A percentile compares a stretch with the other conserved stretches of the same genome.
phyloP scores from a whole-genome alignment of 2,113 vertebrate species.

The Misgurnus anguillicaudatus region DNA sequence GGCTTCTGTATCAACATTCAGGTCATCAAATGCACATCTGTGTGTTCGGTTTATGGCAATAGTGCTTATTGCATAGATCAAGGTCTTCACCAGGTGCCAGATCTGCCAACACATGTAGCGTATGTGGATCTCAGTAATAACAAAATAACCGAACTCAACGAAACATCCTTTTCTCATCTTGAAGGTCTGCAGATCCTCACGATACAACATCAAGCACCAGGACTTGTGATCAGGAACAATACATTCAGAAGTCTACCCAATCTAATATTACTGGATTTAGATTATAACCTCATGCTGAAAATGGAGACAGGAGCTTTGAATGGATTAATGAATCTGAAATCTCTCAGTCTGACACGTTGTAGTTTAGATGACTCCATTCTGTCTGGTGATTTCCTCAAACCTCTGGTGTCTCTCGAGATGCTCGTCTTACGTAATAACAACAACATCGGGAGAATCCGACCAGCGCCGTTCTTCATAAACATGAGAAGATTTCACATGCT shows the following conservation, averaged over 20 bases:
- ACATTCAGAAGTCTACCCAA: constrained; percentile 79
- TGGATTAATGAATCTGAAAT: constrained; percentile 71
- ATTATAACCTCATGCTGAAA: constrained; percentile 54
- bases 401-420: constrained; percentile 74
- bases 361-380: constrained; percentile 73
- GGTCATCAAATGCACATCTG: constrained; percentile 29
- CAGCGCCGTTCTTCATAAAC: constrained; percentile 78
- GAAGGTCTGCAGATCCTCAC: constrained; percentile 67
- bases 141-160: constrained; percentile 72
- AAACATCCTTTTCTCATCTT: constrained; percentile 70
- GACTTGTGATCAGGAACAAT: constrained; percentile 71
- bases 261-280: constrained; percentile 75
- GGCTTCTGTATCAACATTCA: constrained; percentile 53
- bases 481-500: constrained; percentile 72
- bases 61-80: constrained; percentile 55
- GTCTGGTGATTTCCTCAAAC: constrained; percentile 74
- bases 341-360: constrained; percentile 73
- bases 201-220: constrained; percentile 63
- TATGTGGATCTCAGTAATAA: constrained; percentile 74
- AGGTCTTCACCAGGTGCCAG: constrained; percentile 71
- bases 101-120: constrained; percentile 68
- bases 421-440: constrained; percentile 82
- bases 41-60: constrained; percentile 60
- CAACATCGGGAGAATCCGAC: constrained; percentile 68
- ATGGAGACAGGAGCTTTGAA: constrained; percentile 79